Conservation (phyloP, 2,113 vertebrate genomes). For the Choloepus hoffmanni region DNA sequence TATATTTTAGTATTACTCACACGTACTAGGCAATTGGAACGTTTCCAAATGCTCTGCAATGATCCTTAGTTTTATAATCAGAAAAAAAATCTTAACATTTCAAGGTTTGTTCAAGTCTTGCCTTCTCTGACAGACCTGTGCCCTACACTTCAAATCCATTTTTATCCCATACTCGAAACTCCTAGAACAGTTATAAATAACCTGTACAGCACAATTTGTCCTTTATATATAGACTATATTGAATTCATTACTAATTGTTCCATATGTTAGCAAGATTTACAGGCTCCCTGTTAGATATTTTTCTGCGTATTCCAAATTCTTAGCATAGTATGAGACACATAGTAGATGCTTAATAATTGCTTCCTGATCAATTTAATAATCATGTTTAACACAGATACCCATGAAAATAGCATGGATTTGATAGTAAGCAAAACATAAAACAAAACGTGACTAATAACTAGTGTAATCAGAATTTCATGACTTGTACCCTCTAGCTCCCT, state of each 20-base stretch:
- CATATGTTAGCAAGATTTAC: slow-evolving; percentile 24
- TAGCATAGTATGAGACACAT: background rate
- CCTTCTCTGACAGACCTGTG: background rate
- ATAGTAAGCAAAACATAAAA: slow-evolving; percentile 19
- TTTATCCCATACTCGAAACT: slow-evolving; percentile 34
- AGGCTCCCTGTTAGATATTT: background rate
- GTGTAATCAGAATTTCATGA: slow-evolving; percentile 47
- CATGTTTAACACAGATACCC: background rate
- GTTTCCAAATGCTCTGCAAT: slow-evolving; percentile 29
- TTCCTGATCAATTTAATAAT: slow-evolving; percentile 34
- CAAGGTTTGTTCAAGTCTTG: background rate
- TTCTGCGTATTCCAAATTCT: background rate
- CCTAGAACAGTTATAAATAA: background rate
- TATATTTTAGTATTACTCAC: background rate
- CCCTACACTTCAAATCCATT: background rate
- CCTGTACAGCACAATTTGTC: background rate
- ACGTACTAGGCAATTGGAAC: background rate
- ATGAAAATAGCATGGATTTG: slow-evolving; percentile 1
- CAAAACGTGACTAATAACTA: slow-evolving; percentile 34
- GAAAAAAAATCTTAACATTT: slow-evolving; percentile 28
- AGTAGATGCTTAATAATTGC: background rate
- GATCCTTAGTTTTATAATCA: background rate
- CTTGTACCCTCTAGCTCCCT: background rate
- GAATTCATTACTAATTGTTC: background rate
- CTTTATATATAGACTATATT: background rate